Evolutionary conservation across 2,113 vertebrate genomes (phyloP).

Genomic region (Eupsittula cactorum): DNA sequence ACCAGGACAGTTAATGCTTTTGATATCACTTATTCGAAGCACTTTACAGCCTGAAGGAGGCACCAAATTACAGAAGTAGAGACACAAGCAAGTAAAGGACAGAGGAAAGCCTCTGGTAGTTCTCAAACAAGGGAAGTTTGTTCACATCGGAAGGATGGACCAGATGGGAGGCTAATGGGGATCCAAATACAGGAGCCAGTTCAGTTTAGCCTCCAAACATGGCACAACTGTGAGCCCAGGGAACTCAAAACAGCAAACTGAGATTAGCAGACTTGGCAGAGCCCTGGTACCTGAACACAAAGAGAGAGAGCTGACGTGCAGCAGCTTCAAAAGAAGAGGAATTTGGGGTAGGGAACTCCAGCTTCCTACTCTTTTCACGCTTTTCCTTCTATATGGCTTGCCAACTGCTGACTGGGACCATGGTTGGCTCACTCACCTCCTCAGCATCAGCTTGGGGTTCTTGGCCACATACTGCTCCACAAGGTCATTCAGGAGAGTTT

Average conservation of each 20-base stretch:
- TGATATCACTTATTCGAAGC: not conserved
- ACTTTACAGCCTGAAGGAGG: not conserved
- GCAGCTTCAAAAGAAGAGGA: not conserved
- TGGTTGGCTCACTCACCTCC: slow-evolving; percentile 77
- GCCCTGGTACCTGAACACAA: not conserved
- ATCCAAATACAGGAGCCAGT: not conserved
- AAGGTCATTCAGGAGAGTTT: slow-evolving; percentile 92
- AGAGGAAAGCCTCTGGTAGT: not conserved
- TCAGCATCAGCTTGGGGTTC: slow-evolving; percentile 97
- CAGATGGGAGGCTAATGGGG: not conserved
- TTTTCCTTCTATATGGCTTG: not conserved
- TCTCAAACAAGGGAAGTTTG: not conserved
- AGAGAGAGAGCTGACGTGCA: not conserved
- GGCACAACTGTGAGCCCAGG: not conserved
- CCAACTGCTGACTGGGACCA: not conserved
- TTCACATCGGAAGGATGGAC: not conserved
- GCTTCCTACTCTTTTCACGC: not conserved
- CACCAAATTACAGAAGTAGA: slow-evolving; percentile 15
- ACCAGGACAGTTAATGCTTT: not conserved
- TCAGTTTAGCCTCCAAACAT: not conserved
- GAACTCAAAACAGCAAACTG: not conserved
- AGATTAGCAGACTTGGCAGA: not conserved
- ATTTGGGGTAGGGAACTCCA: not conserved
- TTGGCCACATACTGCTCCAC: slow-evolving; percentile 97
- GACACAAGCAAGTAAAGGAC: not conserved